Conservation (phyloP, 1,140 invertebrate species). For the Drosophila mojavensis region DNA sequence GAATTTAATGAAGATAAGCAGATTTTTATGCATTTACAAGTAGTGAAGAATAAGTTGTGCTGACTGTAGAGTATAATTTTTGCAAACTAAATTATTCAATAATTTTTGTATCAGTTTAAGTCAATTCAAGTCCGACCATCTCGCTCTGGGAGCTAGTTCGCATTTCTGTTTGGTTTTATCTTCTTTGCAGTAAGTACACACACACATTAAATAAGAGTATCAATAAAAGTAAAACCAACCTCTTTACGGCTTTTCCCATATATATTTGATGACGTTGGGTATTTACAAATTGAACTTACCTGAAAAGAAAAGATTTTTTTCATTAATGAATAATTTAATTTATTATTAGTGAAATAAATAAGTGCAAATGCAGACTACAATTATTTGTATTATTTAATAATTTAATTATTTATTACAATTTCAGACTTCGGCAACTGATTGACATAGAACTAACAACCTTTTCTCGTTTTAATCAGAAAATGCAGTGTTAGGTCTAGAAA, state of each 20-base stretch:
- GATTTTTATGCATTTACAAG: no score
- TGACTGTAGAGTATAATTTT: no score
- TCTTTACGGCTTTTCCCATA: background rate
- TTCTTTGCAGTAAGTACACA: background rate
- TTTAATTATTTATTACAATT: background rate
- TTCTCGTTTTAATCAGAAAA: slow-evolving; percentile 11
- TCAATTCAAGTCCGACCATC: no score
- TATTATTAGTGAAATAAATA: background rate
- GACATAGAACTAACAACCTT: no score
- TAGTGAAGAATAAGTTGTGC: no score
- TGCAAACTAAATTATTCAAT: no score
- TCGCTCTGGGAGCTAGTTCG: no score
- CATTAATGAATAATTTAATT: no score
- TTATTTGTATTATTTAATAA: no score
- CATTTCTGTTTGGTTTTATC: background rate
- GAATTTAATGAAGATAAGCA: no score
- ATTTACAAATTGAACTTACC: slow-evolving; percentile 43
- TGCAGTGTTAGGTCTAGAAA: slow-evolving; percentile 1
- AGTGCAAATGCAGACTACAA: background rate
- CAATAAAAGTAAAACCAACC: background rate
- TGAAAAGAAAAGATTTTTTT: slow-evolving; percentile 39
- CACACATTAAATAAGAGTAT: background rate
- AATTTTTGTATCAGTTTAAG: no score
- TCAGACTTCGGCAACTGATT: no score
- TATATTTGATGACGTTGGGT: background rate